Evolutionary conservation across 2,888 invertebrate genomes (phyloP).

Genomic region (Conus canariensis): DNA sequence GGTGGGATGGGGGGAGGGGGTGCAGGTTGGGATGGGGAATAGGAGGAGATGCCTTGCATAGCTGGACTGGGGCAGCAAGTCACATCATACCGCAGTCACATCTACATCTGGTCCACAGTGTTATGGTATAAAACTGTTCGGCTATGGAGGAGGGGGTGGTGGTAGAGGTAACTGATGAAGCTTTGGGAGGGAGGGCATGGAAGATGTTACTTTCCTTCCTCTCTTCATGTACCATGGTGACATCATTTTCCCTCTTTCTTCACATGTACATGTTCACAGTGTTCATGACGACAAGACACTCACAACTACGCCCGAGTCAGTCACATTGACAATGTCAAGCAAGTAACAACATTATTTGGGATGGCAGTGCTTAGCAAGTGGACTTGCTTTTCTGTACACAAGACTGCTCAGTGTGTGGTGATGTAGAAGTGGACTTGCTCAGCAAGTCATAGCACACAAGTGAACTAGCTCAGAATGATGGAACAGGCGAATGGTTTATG

Average conservation of each 20-base stretch:
- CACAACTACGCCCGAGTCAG: too few species aligned
- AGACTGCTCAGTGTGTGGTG: background rate
- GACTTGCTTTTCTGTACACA: too few species aligned
- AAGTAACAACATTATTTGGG: too few species aligned
- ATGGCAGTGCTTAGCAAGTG: too few species aligned
- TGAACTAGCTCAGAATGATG: background rate
- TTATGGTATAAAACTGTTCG: background rate
- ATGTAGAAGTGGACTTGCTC: background rate
- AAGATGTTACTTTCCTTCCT: background rate
- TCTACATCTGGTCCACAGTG: background rate
- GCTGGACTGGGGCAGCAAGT: conserved; percentile 53
- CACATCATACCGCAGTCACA: background rate
- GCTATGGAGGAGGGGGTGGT: background rate
- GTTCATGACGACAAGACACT: background rate
- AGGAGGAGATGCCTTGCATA: conserved; percentile 54
- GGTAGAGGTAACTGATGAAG: too few species aligned
- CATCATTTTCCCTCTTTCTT: background rate
- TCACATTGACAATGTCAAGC: too few species aligned
- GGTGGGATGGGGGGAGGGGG: background rate
- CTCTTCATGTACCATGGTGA: background rate
- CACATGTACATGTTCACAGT: background rate
- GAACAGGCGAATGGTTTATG: background rate
- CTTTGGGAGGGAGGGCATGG: background rate
- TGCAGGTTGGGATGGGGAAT: conserved; percentile 2
- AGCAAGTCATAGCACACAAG: background rate